Percentiles rank a stretch among this genome's conserved stretches.
Evolutionary conservation across 2,888 invertebrate species (phyloP).

Genomic region (Lamellibrachia columna): DNA sequence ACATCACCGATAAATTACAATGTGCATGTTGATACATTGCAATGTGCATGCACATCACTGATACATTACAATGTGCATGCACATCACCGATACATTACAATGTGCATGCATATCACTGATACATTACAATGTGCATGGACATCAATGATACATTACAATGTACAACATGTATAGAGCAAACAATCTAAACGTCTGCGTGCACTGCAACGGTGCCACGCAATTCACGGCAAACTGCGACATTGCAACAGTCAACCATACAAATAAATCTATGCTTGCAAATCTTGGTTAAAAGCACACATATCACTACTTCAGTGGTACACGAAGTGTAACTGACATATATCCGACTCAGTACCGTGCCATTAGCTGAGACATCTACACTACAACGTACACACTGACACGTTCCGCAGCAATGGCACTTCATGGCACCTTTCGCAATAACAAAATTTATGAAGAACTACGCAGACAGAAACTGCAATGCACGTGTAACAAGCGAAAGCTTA

Average conservation of each 20-base stretch:
- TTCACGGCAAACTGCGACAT: background rate
- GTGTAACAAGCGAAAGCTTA: background rate
- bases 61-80: too few species aligned
- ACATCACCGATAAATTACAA: too few species aligned
- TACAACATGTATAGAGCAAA: background rate
- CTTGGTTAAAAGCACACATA: background rate
- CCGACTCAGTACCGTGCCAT: background rate
- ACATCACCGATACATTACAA: background rate
- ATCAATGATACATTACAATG: background rate
- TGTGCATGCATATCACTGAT: too few species aligned
- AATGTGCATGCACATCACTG: too few species aligned
- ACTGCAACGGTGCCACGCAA: background rate
- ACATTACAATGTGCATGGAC: too few species aligned
- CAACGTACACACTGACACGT: background rate
- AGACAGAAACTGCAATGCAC: background rate
- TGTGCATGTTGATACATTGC: too few species aligned
- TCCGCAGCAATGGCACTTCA: background rate
- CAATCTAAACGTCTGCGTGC: background rate
- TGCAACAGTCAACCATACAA: background rate
- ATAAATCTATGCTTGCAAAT: background rate
- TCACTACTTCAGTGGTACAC: background rate
- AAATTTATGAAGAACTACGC: background rate
- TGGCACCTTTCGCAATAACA: conserved; percentile 6
- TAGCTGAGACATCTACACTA: background rate
- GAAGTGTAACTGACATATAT: background rate